phyloP scores from a whole-genome alignment of 2,888 invertebrate species.

The Operophtera brumata region DNA sequence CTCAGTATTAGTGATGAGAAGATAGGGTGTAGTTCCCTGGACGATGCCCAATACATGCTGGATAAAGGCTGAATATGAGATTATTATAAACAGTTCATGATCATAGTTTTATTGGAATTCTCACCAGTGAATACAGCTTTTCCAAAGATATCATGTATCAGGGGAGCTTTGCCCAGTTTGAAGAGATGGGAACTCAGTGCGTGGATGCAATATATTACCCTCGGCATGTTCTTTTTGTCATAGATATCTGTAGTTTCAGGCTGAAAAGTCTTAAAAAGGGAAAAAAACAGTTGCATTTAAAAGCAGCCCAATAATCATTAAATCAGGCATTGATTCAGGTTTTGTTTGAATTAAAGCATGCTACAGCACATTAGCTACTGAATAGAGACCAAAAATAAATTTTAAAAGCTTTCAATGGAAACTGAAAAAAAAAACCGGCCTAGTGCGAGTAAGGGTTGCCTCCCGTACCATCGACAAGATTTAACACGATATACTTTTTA shows the following conservation, averaged over 20 bases:
- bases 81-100: too few species aligned
- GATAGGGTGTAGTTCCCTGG: too few species aligned
- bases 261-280: conserved; percentile 83
- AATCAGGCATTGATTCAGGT: neutral
- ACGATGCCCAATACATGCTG: too few species aligned
- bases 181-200: conserved; percentile 86
- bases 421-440: too few species aligned
- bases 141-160: conserved; percentile 88
- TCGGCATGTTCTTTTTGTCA: conserved; percentile 90
- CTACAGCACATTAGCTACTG: neutral
- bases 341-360: too few species aligned
- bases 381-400: neutral
- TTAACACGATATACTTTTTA: too few species aligned
- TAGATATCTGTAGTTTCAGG: conserved; percentile 92
- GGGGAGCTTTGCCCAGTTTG: conserved; percentile 85
- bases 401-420: too few species aligned
- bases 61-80: too few species aligned
- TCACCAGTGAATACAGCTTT: conserved; percentile 86
- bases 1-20: too few species aligned
- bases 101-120: neutral
- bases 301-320: neutral
- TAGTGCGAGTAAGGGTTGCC: too few species aligned
- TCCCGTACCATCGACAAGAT: too few species aligned
- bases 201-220: conserved; percentile 88
- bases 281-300: neutral